These are phyloP conservation scores for Empidonax traillii DNA, from an alignment of 2,113 vertebrate species.

Conservation along the genomic window DNA sequence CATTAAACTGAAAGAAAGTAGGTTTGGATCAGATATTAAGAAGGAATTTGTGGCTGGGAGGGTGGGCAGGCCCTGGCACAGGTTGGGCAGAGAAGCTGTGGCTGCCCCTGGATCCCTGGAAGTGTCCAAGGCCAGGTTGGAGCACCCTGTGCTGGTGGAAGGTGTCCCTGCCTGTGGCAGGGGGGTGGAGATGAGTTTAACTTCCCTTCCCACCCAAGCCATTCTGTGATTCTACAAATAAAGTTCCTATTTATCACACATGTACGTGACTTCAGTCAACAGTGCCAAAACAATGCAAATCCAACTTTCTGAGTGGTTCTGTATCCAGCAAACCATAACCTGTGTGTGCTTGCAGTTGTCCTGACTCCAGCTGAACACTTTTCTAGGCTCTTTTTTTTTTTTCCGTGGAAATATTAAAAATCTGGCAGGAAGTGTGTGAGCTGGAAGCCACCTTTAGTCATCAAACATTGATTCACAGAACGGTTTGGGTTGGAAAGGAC, in stretches of 20 bases:
- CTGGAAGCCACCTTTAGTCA: neutral
- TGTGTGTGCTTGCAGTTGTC: neutral
- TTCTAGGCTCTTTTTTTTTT: neutral
- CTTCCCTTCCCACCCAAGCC: neutral
- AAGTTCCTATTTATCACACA: neutral
- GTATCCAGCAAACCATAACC: neutral
- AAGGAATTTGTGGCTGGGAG: neutral
- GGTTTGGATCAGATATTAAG: rapidly evolving
- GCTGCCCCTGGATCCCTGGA: neutral
- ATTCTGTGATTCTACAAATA: neutral
- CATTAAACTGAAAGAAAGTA: neutral
- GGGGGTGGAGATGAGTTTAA: neutral
- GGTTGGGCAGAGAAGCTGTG: neutral
- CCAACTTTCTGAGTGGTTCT: neutral
- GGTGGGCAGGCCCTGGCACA: neutral
- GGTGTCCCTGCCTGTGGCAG: neutral
- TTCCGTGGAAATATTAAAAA: neutral
- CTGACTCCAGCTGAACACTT: neutral
- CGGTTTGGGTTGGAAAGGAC: neutral
- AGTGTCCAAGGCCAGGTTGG: neutral
- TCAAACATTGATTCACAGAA: neutral
- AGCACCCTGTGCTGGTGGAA: neutral
- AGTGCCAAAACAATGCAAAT: neutral
- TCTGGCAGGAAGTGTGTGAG: neutral
- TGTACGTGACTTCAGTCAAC: neutral